A percentile compares a stretch with the other conserved stretches of the same genome.
These are phyloP conservation scores for Slavum lentiscoides DNA, from an alignment of 2,888 invertebrate species.

Conservation along the genomic window DNA sequence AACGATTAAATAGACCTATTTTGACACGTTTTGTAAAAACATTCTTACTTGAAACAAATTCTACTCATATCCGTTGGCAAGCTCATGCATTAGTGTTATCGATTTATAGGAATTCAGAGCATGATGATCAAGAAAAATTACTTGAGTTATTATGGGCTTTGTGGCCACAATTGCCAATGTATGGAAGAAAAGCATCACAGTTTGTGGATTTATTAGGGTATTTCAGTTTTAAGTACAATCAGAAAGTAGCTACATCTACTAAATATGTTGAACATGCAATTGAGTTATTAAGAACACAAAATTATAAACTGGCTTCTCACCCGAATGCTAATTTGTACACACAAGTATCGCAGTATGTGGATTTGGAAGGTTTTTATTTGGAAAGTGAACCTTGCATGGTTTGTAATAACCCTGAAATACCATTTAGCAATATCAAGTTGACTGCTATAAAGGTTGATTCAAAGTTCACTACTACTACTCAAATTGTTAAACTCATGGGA, in stretches of 20 bases:
- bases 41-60: slow-evolving; percentile 90
- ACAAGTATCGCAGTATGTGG: slow-evolving; percentile 88
- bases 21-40: slow-evolving; percentile 79
- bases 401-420: slow-evolving; percentile 96
- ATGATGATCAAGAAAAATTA: slow-evolving; percentile 75
- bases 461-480: slow-evolving; percentile 96
- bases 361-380: slow-evolving; percentile 92
- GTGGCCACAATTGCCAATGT: slow-evolving; percentile 87
- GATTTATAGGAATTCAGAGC: slow-evolving; percentile 75
- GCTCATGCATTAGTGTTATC: slow-evolving; percentile 85
- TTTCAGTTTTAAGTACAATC: slow-evolving; percentile 83
- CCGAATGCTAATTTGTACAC: slow-evolving; percentile 93
- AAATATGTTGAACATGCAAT: slow-evolving; percentile 77
- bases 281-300: slow-evolving; percentile 82
- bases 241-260: slow-evolving; percentile 57
- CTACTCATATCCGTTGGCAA: slow-evolving; percentile 92
- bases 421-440: slow-evolving; percentile 86
- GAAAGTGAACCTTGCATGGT: slow-evolving; percentile 97
- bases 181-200: slow-evolving; percentile 92
- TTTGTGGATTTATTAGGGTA: slow-evolving; percentile 96
- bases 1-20: slow-evolving; percentile 56
- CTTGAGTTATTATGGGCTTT: slow-evolving; percentile 86
- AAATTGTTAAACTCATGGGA: slow-evolving; percentile 93
- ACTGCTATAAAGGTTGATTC: slow-evolving; percentile 94
- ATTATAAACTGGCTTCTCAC: slow-evolving; percentile 84